Evolutionary conservation across 2,888 invertebrate genomes (phyloP).

Genomic region (Erebia palarica): DNA sequence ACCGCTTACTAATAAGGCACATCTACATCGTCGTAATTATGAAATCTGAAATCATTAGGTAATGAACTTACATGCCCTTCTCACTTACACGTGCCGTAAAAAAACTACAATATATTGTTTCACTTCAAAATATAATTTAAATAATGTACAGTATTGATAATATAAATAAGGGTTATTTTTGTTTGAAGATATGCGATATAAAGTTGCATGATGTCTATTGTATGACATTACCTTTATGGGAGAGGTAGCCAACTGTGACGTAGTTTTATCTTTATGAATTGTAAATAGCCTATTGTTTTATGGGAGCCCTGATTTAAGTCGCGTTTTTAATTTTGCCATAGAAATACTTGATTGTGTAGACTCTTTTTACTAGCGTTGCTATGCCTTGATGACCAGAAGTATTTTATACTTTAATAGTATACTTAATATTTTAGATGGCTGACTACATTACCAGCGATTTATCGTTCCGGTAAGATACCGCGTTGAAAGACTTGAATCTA

Average conservation of each 20-base stretch:
- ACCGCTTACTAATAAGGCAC: slow-evolving; percentile 18
- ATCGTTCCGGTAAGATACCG: not conserved
- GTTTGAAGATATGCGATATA: not conserved
- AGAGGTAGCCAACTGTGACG: slow-evolving; percentile 53
- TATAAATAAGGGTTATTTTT: slow-evolving; percentile 1
- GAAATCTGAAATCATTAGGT: slow-evolving; percentile 28
- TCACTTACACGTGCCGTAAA: slow-evolving; percentile 21
- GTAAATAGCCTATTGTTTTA: slow-evolving; percentile 50
- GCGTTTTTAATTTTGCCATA: slow-evolving; percentile 54
- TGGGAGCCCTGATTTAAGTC: slow-evolving; percentile 53
- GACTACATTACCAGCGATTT: not conserved
- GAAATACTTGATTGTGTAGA: slow-evolving; percentile 37
- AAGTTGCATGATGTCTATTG: not conserved
- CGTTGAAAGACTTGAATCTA: not conserved
- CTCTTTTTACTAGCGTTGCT: not conserved
- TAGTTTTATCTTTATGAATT: slow-evolving; percentile 52
- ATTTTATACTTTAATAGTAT: not conserved
- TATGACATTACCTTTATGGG: slow-evolving; percentile 3
- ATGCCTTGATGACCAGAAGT: not conserved
- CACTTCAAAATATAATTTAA: not conserved
- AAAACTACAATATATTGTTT: slow-evolving; percentile 4
- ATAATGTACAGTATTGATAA: not conserved
- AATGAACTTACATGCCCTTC: slow-evolving; percentile 30
- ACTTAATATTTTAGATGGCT: slow-evolving; percentile 2
- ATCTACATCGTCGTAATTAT: slow-evolving; percentile 8